These are phyloP conservation scores for Micrasema minimum DNA, from an alignment of 1,140 invertebrate species.

Conservation along the genomic window DNA sequence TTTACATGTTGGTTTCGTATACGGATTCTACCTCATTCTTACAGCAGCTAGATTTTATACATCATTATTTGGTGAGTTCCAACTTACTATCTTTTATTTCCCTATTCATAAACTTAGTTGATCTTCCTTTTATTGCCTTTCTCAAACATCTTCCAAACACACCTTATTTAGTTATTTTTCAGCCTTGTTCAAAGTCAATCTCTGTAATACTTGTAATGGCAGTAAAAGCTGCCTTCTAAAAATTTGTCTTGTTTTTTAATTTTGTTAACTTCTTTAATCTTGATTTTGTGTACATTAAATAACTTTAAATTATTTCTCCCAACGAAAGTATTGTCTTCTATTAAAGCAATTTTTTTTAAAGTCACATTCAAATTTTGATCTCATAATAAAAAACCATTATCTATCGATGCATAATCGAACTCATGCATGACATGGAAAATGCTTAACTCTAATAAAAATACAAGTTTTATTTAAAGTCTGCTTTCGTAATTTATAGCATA, in stretches of 20 bases:
- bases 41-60: conserved; percentile 74
- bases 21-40: conserved; percentile 75
- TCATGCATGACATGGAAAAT: no score
- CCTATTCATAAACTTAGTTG: background rate
- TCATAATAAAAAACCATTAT: no score
- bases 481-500: no score
- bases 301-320: no score
- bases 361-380: no score
- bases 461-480: no score
- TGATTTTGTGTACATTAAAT: no score
- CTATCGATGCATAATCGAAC: no score
- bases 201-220: background rate
- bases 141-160: background rate
- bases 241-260: background rate
- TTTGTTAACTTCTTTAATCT: no score
- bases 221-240: background rate
- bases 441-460: no score
- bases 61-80: conserved; percentile 76
- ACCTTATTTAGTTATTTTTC: background rate
- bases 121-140: background rate
- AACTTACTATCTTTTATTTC: background rate
- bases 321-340: no score
- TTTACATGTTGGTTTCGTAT: conserved; percentile 75
- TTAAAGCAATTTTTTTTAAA: no score
- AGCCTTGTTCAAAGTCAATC: background rate